Conservation (phyloP, 2,113 vertebrate genomes). For the Carlito syrichta region DNA sequence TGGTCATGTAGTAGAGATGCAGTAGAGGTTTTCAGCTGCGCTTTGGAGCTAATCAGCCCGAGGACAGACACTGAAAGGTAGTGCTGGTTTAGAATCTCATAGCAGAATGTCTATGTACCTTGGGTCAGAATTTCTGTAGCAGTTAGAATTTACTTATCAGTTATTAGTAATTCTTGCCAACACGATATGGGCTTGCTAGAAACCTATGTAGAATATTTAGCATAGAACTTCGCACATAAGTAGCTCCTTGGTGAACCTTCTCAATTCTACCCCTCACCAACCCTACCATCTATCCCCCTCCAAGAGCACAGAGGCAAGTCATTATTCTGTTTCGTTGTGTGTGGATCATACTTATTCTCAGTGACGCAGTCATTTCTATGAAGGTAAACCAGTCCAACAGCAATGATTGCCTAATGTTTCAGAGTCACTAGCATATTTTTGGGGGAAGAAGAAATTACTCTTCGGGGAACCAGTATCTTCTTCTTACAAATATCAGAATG, state of each 20-base stretch:
- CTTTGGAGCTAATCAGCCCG: not conserved
- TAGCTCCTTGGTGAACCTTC: not conserved
- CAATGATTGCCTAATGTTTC: not conserved
- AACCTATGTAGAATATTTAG: not conserved
- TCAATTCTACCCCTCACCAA: not conserved
- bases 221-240: not conserved
- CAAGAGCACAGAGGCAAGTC: not conserved
- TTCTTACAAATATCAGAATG: not conserved
- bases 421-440: not conserved
- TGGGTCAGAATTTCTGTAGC: not conserved
- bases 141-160: not conserved
- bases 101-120: not conserved
- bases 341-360: not conserved
- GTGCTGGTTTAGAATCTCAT: not conserved
- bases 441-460: not conserved
- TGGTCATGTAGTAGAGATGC: too few species aligned
- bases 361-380: not conserved
- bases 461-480: not conserved
- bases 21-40: not conserved
- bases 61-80: not conserved
- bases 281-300: not conserved
- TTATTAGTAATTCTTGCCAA: not conserved
- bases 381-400: not conserved
- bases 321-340: not conserved
- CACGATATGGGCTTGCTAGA: not conserved